Evolutionary conservation across 2,113 vertebrate species (phyloP), one percentile per base, ranked within the genome.

Genomic region (Thunnus maccoyii): DNA sequence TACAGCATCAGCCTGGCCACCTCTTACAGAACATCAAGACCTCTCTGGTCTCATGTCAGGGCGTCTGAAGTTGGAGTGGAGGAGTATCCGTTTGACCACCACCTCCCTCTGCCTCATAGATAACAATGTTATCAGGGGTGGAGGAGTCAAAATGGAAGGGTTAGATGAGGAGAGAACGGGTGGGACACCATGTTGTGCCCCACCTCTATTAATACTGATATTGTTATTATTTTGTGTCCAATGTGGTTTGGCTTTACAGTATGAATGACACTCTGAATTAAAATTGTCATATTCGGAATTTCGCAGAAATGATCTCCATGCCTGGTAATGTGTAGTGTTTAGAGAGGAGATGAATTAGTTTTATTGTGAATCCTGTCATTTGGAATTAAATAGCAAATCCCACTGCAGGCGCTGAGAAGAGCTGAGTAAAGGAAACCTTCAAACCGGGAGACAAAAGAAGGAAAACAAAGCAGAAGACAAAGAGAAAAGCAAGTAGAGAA

Each of bases 101-200:
- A 12, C 57, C 80, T 85, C 74, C 44, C 22, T 78, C 44, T 84
- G 75, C 64, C 22, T 54, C 46, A 56, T 7, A 80, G 90, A 90
- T 89, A 89, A 83, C 65, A 36, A 9, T 55, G 48, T 78, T 86
- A 90, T 92, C 90, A 78, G 36, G 71, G 90, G 80, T 72, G 80
- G 81, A 74, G 76, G 54, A 69, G 67, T 30, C 47, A 46, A 74
- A 25, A 63, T 52, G 46, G 72, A 32, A 20, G 52, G 62, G 65
- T 79, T 30, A 79, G 64, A 67, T 18, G 47, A 67, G 20, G 3
- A 22, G 14, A 46, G 66, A 57, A 22, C 16, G 8, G 62, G 32
- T n/a, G 36, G 60, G 51, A 15, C 30, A 7, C 18, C 36, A 48
- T 61, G 17, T 44, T 32, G 22, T 57, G 46, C n/a, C 25, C 25